Conservation (phyloP, 2,797 vertebrate species). For the Astyanax mexicanus region DNA sequence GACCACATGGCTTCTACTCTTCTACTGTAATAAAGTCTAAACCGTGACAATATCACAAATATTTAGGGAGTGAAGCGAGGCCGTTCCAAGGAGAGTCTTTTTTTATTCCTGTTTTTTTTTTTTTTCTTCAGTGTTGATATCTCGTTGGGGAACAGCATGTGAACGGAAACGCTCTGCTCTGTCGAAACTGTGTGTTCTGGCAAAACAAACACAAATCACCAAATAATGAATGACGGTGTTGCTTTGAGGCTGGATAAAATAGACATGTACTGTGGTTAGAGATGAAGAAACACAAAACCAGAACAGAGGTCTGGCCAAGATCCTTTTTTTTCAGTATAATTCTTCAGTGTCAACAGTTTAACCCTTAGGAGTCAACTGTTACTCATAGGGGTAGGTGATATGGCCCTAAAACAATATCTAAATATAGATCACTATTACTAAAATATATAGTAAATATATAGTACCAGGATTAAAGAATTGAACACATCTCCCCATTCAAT, state of each 20-base stretch:
- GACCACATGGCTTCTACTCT: conserved; percentile 1
- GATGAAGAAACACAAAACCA: not conserved
- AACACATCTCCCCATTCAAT: too few relatives aligned
- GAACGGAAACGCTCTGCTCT: conserved; percentile 45
- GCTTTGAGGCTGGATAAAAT: not conserved
- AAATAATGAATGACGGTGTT: not conserved
- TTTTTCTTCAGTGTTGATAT: conserved; percentile 37
- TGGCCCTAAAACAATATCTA: too few relatives aligned
- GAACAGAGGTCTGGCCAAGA: too few relatives aligned
- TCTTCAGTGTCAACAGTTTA: too few relatives aligned
- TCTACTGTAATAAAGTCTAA: not conserved
- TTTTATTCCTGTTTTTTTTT: too few relatives aligned
- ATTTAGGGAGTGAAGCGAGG: conserved; percentile 44
- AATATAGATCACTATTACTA: too few relatives aligned
- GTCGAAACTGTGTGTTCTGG: conserved; percentile 40
- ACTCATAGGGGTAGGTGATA: too few relatives aligned
- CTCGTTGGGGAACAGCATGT: conserved; percentile 34
- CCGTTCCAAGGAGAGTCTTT: conserved; percentile 23
- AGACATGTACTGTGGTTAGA: conserved; percentile 2
- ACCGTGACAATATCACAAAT: conserved; percentile 43
- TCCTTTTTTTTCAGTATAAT: too few relatives aligned
- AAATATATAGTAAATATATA: too few relatives aligned
- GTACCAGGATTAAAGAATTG: too few relatives aligned
- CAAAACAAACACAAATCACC: conserved; percentile 48
- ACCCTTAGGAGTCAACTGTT: not conserved